Evolutionary conservation across 1,140 invertebrate species (phyloP).

Genomic region (Procambarus clarkii): DNA sequence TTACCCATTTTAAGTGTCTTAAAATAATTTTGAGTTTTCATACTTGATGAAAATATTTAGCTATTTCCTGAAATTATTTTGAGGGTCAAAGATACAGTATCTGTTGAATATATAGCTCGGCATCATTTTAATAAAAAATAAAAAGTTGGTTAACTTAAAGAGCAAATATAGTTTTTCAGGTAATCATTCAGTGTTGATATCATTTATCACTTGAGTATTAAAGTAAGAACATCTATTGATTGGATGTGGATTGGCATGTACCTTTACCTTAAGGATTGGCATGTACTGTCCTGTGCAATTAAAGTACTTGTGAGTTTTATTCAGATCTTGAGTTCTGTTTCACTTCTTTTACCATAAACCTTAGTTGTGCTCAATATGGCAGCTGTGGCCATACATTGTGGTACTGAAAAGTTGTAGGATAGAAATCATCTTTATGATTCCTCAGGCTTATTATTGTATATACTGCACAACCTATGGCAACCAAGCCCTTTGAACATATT

Average conservation of each 20-base stretch:
- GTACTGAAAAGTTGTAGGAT: conserved; percentile 16
- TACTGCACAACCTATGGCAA: neutral
- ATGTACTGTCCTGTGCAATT: neutral
- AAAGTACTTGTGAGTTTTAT: neutral
- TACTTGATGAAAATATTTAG: neutral
- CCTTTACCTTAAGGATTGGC: too few species aligned
- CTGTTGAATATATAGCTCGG: neutral
- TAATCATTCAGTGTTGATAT: neutral
- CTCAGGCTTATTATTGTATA: conserved; percentile 19
- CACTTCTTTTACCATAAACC: conserved; percentile 21
- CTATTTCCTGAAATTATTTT: neutral
- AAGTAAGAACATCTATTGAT: neutral
- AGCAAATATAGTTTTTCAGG: neutral
- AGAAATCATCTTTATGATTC: conserved; percentile 2
- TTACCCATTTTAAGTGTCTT: neutral
- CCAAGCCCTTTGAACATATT: neutral
- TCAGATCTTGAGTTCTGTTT: neutral
- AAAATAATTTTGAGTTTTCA: neutral
- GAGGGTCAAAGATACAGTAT: neutral
- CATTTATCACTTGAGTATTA: neutral
- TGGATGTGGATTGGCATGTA: neutral
- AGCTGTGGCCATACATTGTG: conserved; percentile 14
- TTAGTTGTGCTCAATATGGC: conserved; percentile 54
- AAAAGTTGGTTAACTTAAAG: neutral
- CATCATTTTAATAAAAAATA: neutral